phyloP scores from a whole-genome alignment of 2,113 vertebrate species.

The Trinectes maculatus region DNA sequence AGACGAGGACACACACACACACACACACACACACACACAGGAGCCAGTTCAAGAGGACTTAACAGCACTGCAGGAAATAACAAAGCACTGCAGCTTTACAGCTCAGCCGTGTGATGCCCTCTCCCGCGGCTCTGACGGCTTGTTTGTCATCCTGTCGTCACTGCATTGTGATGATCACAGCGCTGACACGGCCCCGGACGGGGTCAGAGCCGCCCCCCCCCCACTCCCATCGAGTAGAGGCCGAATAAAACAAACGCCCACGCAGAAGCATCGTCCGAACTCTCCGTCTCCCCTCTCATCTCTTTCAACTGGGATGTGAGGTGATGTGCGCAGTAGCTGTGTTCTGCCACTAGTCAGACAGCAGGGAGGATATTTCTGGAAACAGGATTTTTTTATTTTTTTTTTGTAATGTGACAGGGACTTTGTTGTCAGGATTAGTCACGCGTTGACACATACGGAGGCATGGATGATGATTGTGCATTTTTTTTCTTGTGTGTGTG shows the following conservation, averaged over 20 bases:
- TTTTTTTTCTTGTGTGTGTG: background rate
- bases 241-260: conserved; percentile 50
- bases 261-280: conserved; percentile 40
- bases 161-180: conserved; percentile 32
- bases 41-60: conserved; percentile 38
- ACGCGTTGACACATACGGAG: background rate
- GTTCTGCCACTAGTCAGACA: conserved; percentile 61
- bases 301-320: conserved; percentile 61
- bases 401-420: conserved; percentile 18
- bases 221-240: conserved; percentile 28
- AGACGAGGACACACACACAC: background rate
- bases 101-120: conserved; percentile 28
- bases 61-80: conserved; percentile 52
- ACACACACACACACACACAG: background rate
- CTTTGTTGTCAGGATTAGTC: conserved; percentile 23
- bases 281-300: conserved; percentile 16
- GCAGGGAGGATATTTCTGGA: conserved; percentile 68
- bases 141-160: conserved; percentile 19
- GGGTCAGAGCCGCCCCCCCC: too few species aligned
- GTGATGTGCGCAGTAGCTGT: conserved; percentile 59
- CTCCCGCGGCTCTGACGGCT: conserved; percentile 5
- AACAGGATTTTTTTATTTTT: conserved; percentile 60
- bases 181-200: too few species aligned
- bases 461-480: conserved; percentile 11
- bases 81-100: conserved; percentile 49